Evolutionary conservation across 2,888 invertebrate genomes (phyloP), one percentile per base, ranked within the genome.

Genomic region (Amphimallon solstitiale): DNA sequence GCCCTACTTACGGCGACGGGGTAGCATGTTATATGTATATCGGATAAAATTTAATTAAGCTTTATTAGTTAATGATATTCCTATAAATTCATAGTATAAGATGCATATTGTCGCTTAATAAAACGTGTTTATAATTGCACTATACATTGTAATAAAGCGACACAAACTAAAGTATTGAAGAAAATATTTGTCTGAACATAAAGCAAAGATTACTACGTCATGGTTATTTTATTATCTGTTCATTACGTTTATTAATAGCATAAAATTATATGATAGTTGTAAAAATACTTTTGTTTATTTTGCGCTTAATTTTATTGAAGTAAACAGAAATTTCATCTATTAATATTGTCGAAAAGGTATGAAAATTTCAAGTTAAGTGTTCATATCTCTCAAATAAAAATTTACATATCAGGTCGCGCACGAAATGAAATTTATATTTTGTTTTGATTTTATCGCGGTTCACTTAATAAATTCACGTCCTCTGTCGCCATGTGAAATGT

Each of bases 201-300:
- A 29, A 5, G 9, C 7, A 5, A 29, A 29, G 9, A 5, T 29
- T 3, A 1, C 29, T 29, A 23, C 23, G 23, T 23, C 23, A 5
- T 5, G n/a, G n/a, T n/a, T n/a, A n/a, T n/a, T n/a, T n/a, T 5
- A 29, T 29, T 29, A 29, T 29, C 29, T 29, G 9, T 29, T 29
- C 9, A 29, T 29, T 2, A 9, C 29, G 6, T 29, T 21, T 52
- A 52, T 37, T 21, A 9, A 37, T 40, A 19, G 38, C 38, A 54
- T 54, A 54, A 54, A 54, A 40, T 54, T 54, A 54, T 54, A 54
- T 23, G 54, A 54, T 38, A 54, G 54, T 54, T 54, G 38, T 54
- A 54, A 54, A 54, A 54, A 40, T 45, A 14, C 38, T 37, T 54
- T 54, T 38, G 40, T 38, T 54, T 54, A 54, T 54, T 38, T 54